Evolutionary conservation across 1,140 invertebrate species (phyloP).

Genomic region (Leguminivora glycinivorella): DNA sequence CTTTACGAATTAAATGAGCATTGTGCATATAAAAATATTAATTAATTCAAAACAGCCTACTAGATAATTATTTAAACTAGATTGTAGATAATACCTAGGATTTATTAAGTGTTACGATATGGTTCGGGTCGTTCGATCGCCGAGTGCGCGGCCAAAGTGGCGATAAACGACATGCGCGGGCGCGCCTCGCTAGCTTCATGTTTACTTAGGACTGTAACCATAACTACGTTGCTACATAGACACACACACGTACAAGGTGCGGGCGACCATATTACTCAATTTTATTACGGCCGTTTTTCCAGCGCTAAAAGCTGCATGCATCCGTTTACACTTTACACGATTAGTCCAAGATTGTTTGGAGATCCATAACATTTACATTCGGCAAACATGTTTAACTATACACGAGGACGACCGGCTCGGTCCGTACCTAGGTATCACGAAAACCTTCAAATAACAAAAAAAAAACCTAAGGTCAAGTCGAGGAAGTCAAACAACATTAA

Average conservation of each 20-base stretch:
- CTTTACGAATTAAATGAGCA: too few species aligned
- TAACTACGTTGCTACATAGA: background rate
- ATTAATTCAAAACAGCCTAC: too few species aligned
- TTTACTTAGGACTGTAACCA: slow-evolving; percentile 41
- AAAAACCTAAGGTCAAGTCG: background rate
- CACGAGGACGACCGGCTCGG: slow-evolving; percentile 39
- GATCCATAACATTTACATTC: slow-evolving; percentile 48
- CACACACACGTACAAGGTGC: slow-evolving; percentile 28
- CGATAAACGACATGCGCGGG: slow-evolving; percentile 34
- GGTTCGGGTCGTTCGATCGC: background rate
- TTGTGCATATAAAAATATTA: too few species aligned
- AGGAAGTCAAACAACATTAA: slow-evolving; percentile 16
- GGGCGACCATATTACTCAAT: slow-evolving; percentile 31
- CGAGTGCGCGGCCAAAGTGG: background rate
- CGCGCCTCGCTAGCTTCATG: slow-evolving; percentile 18
- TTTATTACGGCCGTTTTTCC: slow-evolving; percentile 37
- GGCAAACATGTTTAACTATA: slow-evolving; percentile 44
- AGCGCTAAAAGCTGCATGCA: slow-evolving; percentile 44
- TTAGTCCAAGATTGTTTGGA: slow-evolving; percentile 36
- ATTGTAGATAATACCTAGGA: too few species aligned
- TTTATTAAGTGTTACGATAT: too few species aligned
- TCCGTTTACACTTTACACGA: slow-evolving; percentile 26
- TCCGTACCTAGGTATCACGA: slow-evolving; percentile 40
- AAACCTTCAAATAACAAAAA: slow-evolving; percentile 9
- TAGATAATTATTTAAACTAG: too few species aligned